phyloP scores from a whole-genome alignment of 2,113 vertebrate genomes.

The Perca schrenkii region DNA sequence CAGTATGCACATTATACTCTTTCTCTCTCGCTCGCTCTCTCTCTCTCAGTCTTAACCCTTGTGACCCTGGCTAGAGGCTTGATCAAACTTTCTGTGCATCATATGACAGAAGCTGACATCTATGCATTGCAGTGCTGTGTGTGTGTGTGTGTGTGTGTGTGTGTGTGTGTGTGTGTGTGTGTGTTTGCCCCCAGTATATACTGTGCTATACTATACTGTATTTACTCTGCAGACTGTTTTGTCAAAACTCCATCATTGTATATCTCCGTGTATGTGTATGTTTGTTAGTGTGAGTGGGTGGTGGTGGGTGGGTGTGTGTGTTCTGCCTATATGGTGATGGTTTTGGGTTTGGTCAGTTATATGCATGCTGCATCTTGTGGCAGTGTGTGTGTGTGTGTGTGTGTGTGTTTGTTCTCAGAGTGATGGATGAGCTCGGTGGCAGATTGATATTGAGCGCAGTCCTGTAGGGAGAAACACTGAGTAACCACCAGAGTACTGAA shows the following conservation, averaged over 20 bases:
- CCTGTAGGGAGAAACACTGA: conserved; percentile 29
- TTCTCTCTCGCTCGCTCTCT: neutral
- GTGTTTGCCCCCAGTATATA: neutral
- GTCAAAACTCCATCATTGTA: neutral
- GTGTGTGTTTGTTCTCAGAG: conserved; percentile 28
- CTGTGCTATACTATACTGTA: neutral
- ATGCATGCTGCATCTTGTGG: neutral
- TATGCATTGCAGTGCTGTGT: conserved; percentile 6
- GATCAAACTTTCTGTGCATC: conserved; percentile 35
- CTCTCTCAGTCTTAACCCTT: conserved; percentile 41
- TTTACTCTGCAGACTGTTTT: neutral
- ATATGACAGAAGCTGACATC: conserved; percentile 41
- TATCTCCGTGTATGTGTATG: neutral
- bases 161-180: conserved; percentile 6
- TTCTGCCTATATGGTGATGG: neutral
- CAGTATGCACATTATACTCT: neutral
- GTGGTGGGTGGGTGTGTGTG: neutral
- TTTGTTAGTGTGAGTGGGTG: neutral
- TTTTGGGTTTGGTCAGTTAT: neutral
- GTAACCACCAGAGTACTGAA: conserved; percentile 28
- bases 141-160: conserved; percentile 10
- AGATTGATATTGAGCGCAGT: conserved; percentile 35
- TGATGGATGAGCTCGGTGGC: conserved; percentile 38
- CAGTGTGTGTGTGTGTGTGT: neutral
- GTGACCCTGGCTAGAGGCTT: conserved; percentile 49